Evolutionary conservation across 2,888 invertebrate genomes (phyloP).

Genomic region (Epinotia ramella): DNA sequence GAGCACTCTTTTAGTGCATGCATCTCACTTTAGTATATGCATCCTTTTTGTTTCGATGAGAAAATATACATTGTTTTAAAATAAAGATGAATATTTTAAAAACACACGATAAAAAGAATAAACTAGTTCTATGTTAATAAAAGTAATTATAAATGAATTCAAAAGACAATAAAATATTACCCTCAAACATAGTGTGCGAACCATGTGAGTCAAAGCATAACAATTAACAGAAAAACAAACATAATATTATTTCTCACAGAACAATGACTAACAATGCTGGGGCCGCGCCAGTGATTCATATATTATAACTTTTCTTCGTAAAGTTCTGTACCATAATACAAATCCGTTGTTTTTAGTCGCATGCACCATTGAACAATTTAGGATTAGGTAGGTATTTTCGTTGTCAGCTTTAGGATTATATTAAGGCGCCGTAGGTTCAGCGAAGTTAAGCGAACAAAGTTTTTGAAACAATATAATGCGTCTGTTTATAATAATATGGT

Average conservation of each 20-base stretch:
- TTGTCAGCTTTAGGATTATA: not conserved
- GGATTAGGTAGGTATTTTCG: not conserved
- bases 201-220: constrained; percentile 38
- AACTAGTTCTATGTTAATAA: constrained; percentile 7
- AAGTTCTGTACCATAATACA: constrained; percentile 27
- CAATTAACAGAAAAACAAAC: constrained; percentile 39
- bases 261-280: constrained; percentile 44
- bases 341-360: constrained; percentile 6
- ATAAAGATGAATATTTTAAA: not conserved
- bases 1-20: too few species aligned
- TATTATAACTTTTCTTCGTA: constrained; percentile 36
- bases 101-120: not conserved
- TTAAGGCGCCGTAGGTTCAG: too few species aligned
- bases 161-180: constrained; percentile 18
- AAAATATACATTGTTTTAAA: not conserved
- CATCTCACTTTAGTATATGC: too few species aligned
- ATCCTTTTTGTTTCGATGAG: not conserved
- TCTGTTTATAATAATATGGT: too few species aligned
- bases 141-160: constrained; percentile 10
- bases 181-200: constrained; percentile 35
- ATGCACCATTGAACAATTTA: constrained; percentile 5
- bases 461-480: too few species aligned
- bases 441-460: too few species aligned
- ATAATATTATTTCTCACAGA: constrained; percentile 40
- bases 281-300: constrained; percentile 35